phyloP scores from a whole-genome alignment of 2,888 invertebrate species.

The Gandaritis pyraliata region DNA sequence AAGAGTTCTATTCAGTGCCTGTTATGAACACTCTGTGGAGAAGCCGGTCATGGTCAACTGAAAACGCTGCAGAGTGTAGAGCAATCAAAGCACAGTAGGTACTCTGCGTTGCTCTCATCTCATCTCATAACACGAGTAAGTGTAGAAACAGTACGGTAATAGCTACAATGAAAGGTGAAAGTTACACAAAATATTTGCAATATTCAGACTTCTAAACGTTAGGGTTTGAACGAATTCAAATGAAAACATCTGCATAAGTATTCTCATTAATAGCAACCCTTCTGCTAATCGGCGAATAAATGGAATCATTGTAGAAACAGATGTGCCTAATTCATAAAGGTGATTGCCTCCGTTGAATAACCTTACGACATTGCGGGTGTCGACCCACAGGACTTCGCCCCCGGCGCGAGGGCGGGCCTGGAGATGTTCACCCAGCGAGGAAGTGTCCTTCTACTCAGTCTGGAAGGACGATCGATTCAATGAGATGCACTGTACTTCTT shows the following conservation, averaged over 20 bases:
- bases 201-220: neutral
- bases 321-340: slow-evolving; percentile 45
- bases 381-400: slow-evolving; percentile 54
- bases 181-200: no score
- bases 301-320: slow-evolving; percentile 43
- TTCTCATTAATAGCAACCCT: slow-evolving; percentile 31
- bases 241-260: slow-evolving; percentile 11
- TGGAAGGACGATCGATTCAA: slow-evolving; percentile 19
- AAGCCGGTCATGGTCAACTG: slow-evolving; percentile 37
- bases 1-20: slow-evolving; percentile 32
- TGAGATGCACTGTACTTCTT: no score
- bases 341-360: slow-evolving; percentile 53
- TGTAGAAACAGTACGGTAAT: no score
- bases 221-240: slow-evolving; percentile 8
- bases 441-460: slow-evolving; percentile 35
- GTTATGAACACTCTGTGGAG: slow-evolving; percentile 19
- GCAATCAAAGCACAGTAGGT: no score
- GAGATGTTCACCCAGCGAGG: slow-evolving; percentile 36
- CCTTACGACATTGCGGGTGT: slow-evolving; percentile 60
- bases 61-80: slow-evolving; percentile 10
- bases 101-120: no score
- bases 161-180: no score
- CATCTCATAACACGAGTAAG: no score
- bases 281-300: slow-evolving; percentile 39
- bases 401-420: slow-evolving; percentile 30